Base-by-base conservation (phyloP, 2,888 invertebrate species). In the Drosophila greeni region DNA sequence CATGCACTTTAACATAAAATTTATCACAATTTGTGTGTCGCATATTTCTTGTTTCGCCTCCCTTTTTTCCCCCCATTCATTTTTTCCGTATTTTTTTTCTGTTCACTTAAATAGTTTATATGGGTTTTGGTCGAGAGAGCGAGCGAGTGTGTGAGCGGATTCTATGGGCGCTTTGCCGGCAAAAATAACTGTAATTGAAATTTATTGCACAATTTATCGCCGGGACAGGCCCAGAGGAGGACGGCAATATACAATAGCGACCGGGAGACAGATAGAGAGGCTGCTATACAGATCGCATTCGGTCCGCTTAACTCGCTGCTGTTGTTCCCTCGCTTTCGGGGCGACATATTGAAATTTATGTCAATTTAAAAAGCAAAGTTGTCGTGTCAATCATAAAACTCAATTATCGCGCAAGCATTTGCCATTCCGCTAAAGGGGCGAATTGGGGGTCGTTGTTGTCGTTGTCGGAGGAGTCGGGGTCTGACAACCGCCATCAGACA, bases 171-270 rank as follows among this genome's bases (percentile, higher is more conserved):
- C 65, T 62, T 61, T 62, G 77, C 74, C 70, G 62, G 74, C 70
- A 65, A 65, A 74, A 82, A 83, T 85, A 82, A 79, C 84, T 81
- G 82, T 86, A 86, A 87, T 87, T 87, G 87, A 87, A 87, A 87
- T 87, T 87, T 87, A 87, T 87, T 87, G 86, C 87, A 87, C 84
- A 85, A 86, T 86, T 86, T 87, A 85, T 84, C 77, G 83, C 75
- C 82, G 75, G 78, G 84, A 84, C 83, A 79, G 80, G 66, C 58
- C 54, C 55, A 55, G 68, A 47, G 43, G 39, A 60, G 16, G n/a
- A 7, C 23, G 16, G 31, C 45, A 2, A 31, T 18, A 73, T 33
- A n/a, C 49, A 47, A 67, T 54, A 49, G 52, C 72, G 47, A 16
- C 14, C 54, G 66, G 39, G 14, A 39, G 42, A 42, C 7, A 68